These are phyloP conservation scores for Ctena decussata DNA, from an alignment of 2,888 invertebrate species.

Conservation along the genomic window DNA sequence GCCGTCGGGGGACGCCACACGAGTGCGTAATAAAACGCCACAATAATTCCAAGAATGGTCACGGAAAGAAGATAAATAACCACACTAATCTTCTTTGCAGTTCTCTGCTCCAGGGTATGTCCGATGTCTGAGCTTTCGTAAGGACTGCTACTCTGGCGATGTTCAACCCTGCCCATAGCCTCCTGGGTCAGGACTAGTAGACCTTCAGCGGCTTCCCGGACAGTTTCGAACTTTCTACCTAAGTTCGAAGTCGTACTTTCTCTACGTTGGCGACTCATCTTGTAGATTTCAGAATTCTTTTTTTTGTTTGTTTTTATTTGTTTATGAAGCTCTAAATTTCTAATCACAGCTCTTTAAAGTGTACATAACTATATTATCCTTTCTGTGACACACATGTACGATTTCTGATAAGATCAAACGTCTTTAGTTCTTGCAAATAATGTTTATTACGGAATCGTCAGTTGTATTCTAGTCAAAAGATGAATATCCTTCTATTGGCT, in stretches of 20 bases:
- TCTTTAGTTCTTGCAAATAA: no score
- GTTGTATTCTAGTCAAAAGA: no score
- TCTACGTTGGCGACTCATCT: background rate
- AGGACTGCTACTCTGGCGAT: background rate
- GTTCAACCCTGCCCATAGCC: background rate
- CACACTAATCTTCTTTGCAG: constrained; percentile 50
- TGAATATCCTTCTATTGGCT: no score
- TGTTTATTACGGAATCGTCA: no score
- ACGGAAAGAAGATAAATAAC: constrained; percentile 42
- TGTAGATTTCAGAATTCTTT: no score
- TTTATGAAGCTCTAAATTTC: no score
- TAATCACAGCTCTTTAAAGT: no score
- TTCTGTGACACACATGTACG: no score
- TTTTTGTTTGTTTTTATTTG: no score
- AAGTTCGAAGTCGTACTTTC: background rate
- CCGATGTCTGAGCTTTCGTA: background rate
- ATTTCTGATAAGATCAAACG: no score
- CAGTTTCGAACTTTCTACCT: background rate
- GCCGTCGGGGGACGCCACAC: constrained; percentile 43
- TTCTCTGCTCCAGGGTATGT: constrained; percentile 16
- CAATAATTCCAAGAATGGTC: constrained; percentile 17
- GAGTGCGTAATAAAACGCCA: constrained; percentile 45
- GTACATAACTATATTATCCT: no score
- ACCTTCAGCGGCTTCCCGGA: background rate
- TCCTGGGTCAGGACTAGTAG: background rate